Conservation (phyloP, 37 sponge, comb jelly and placozoan genomes). For the Crambe crambe region DNA sequence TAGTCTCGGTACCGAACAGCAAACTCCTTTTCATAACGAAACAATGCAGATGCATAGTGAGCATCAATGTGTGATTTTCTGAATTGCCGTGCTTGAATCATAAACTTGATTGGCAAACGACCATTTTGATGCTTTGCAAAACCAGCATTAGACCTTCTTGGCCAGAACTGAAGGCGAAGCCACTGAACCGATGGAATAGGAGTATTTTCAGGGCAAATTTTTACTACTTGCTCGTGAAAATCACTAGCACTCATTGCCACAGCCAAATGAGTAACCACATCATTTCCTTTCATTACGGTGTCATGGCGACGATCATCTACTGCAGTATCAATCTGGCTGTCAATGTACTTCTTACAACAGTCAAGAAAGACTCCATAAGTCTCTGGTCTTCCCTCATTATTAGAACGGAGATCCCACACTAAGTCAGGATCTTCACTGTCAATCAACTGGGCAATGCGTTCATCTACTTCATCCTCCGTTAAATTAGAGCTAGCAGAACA, state of each 20-base stretch:
- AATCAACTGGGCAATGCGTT: background rate
- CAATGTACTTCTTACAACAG: background rate
- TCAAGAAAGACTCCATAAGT: constrained; percentile 1
- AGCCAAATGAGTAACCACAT: constrained; percentile 52
- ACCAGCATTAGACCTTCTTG: too few species aligned
- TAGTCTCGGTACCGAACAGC: constrained; percentile 16
- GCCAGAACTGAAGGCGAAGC: constrained; percentile 54
- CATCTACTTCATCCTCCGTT: constrained; percentile 18
- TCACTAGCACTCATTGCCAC: constrained; percentile 29
- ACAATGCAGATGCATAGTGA: constrained; percentile 44
- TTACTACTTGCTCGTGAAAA: constrained; percentile 3
- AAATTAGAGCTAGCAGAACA: background rate
- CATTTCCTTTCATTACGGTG: constrained; percentile 17
- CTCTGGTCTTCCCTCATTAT: constrained; percentile 14
- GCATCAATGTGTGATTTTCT: too few species aligned
- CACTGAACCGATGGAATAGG: constrained; percentile 43
- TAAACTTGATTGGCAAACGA: constrained; percentile 27
- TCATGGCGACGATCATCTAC: constrained; percentile 41
- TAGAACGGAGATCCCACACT: constrained; percentile 34
- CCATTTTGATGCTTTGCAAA: constrained; percentile 20
- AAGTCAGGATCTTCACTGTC: too few species aligned
- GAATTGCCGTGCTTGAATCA: constrained; percentile 54
- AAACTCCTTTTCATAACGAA: constrained; percentile 48
- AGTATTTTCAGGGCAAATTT: constrained; percentile 13
- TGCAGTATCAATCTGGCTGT: background rate